Conservation (phyloP, 2,113 vertebrate genomes). For the Rattus norvegicus region GRCr8 NC_086031.1:50157001-50157500, state of each 20-base stretch:
- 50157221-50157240: conserved; percentile 97
- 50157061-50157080: not conserved
- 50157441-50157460: not conserved
- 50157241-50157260: conserved; percentile 97
- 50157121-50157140: not conserved
- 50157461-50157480: not conserved
- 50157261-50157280: conserved; percentile 92
- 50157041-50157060: not conserved
- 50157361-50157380: rapidly evolving
- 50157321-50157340: rapidly evolving
- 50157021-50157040: rapidly evolving
- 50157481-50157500: not conserved
- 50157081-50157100: not conserved
- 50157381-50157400: no score
- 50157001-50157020: rapidly evolving
- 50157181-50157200: conserved; percentile 99
- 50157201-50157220: conserved; percentile 93
- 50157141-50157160: rapidly evolving
- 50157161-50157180: conserved; percentile 92
- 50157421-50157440: not conserved
- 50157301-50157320: not conserved
- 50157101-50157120: no score
- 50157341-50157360: not conserved
- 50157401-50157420: rapidly evolving
- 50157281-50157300: rapidly evolving